phyloP scores from a whole-genome alignment of 2,888 invertebrate species.

The Dromius quadrimaculatus region DNA sequence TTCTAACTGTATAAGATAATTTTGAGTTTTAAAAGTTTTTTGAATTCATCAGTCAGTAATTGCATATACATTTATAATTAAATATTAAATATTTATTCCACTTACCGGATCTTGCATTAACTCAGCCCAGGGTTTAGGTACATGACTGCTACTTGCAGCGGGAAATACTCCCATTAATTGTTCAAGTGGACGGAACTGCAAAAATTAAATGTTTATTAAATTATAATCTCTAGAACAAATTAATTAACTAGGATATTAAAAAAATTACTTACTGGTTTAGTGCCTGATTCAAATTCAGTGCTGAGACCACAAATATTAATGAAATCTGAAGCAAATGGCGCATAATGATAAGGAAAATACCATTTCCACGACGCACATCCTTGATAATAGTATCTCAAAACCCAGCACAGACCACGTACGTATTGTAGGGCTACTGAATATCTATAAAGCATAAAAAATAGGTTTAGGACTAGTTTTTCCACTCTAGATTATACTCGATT shows the following conservation, averaged over 20 bases:
- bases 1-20: no score
- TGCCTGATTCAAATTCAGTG: slow-evolving; percentile 88
- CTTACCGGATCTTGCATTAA: slow-evolving; percentile 92
- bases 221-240: slow-evolving; percentile 10
- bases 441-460: slow-evolving; percentile 62
- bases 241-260: neutral
- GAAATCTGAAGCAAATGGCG: slow-evolving; percentile 99
- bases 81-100: no score
- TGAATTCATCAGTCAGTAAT: no score
- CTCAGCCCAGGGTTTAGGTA: slow-evolving; percentile 92
- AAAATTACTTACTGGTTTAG: slow-evolving; percentile 80
- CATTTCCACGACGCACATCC: slow-evolving; percentile 99
- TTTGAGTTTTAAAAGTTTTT: no score
- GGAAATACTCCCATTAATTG: slow-evolving; percentile 99
- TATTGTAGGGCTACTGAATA: slow-evolving; percentile 94
- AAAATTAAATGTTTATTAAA: slow-evolving; percentile 56
- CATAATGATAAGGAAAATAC: slow-evolving; percentile 99
- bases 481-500: neutral
- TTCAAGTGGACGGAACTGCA: slow-evolving; percentile 94
- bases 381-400: slow-evolving; percentile 98
- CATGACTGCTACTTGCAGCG: slow-evolving; percentile 94
- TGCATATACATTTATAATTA: no score
- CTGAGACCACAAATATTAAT: slow-evolving; percentile 88
- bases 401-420: slow-evolving; percentile 97
- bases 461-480: neutral